phyloP scores from a whole-genome alignment of 2,888 invertebrate genomes.

The Scrobipalpa atriplicella region DNA sequence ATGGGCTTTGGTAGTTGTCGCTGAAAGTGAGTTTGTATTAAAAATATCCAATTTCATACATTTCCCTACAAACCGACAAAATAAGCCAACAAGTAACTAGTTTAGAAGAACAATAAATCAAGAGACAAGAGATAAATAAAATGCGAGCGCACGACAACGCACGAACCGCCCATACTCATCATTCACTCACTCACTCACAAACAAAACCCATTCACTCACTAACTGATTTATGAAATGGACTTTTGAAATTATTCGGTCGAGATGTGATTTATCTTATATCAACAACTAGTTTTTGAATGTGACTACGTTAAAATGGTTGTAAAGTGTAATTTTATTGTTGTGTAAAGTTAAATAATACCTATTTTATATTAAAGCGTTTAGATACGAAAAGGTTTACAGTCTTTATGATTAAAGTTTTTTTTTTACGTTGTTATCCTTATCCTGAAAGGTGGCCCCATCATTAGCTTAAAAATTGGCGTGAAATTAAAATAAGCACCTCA shows the following conservation, averaged over 20 bases:
- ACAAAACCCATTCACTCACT: slow-evolving; percentile 21
- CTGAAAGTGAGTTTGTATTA: too few relatives aligned
- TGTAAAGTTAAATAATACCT: too few relatives aligned
- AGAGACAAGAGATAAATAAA: slow-evolving; percentile 32
- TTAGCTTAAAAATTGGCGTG: too few relatives aligned
- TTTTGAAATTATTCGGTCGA: slow-evolving; percentile 12
- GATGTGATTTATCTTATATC: slow-evolving; percentile 3
- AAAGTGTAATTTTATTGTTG: too few relatives aligned
- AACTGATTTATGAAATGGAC: slow-evolving; percentile 25
- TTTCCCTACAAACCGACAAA: background rate
- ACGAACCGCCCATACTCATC: slow-evolving; percentile 19
- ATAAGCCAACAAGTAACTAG: slow-evolving; percentile 28
- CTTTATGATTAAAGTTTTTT: too few relatives aligned
- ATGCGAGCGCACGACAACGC: slow-evolving; percentile 25
- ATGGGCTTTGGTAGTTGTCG: too few relatives aligned
- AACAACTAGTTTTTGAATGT: slow-evolving; percentile 6
- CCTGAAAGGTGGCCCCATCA: too few relatives aligned
- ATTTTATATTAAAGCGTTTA: too few relatives aligned
- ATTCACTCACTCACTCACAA: slow-evolving; percentile 20
- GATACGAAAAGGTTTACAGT: too few relatives aligned
- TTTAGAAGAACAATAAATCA: slow-evolving; percentile 32
- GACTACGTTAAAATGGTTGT: slow-evolving; percentile 15
- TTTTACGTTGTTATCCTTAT: too few relatives aligned
- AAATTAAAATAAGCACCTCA: too few relatives aligned
- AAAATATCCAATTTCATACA: too few relatives aligned